Conservation (phyloP, 2,113 vertebrate species). For the Dipodomys merriami region DNA sequence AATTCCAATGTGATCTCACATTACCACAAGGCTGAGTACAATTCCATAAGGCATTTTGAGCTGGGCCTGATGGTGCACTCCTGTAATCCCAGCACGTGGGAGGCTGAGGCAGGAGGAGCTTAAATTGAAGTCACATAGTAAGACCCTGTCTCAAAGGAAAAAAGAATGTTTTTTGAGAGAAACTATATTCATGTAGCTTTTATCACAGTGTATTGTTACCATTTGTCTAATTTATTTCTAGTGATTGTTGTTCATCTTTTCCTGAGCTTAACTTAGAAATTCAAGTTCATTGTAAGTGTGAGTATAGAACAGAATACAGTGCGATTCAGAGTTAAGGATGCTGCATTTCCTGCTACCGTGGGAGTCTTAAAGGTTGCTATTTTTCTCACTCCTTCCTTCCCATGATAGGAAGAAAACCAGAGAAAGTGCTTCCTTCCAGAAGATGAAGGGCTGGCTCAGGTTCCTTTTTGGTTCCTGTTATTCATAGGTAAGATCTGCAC, state of each 20-base stretch:
- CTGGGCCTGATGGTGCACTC: no score
- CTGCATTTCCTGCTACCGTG: no score
- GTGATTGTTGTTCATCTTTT: neutral
- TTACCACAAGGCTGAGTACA: no score
- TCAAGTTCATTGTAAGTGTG: neutral
- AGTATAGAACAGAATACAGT: neutral
- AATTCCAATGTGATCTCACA: no score
- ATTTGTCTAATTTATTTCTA: neutral
- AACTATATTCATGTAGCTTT: neutral
- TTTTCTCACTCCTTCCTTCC: neutral
- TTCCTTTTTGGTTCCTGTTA: neutral
- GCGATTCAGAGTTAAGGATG: no score
- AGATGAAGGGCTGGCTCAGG: neutral
- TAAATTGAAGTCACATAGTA: no score
- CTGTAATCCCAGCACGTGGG: no score
- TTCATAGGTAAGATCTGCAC: neutral
- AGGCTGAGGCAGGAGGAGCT: no score
- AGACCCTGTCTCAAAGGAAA: neutral
- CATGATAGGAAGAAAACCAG: neutral
- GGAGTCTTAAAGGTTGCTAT: neutral
- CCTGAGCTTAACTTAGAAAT: neutral
- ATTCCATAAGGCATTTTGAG: no score
- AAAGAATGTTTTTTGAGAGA: neutral
- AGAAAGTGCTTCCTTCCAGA: neutral
- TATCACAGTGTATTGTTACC: neutral